Base-by-base conservation (phyloP, 2,797 vertebrate genomes). In the Phalloptychus januarius region DNA sequence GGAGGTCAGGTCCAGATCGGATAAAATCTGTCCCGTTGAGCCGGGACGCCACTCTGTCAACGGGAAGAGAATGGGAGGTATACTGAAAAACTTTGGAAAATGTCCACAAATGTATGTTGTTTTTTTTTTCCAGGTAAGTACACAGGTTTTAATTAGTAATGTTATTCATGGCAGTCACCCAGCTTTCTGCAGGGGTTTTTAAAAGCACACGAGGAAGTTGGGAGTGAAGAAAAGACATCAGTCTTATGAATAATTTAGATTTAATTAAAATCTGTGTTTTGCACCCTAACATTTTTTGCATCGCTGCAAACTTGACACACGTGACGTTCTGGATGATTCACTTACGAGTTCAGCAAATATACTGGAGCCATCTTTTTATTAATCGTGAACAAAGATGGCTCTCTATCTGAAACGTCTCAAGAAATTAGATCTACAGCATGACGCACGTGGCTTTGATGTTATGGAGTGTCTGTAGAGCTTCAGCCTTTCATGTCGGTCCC, bases 1-100 rank as follows among this genome's bases (percentile, higher is more conserved):
- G 16, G 98, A 99, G 7, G 98, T 99, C 94, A 99, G 92, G 91
- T 99, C 98, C 92, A 99, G 94, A 92, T 99, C 98, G 0, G 98
- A 99, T 85, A 99, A 92, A 89, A 97, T 99, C 93, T 99, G 98
- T 78, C 98, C 98, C 0, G 98, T 99, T 84, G 98, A 99, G 70
- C 98, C 98, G 0, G 98, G 98, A 65, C 98, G 97, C 98, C 98
- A 99, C 91, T 99, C 98, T 99, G 82, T 76, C 63, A 86, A 40
- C 15, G 86, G 56, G 48, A 76, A 71, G 46, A 78, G 40, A 74
- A 40, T 12, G 50, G 13, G 36, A 56, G n/a, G 18, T 12, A 46
- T 23, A 23, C 4, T 3, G 25, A 8, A 23, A 54, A 25, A 50
- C 23, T n/a, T 56, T 4, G 7, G 12, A 44, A 36, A 28, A 23